Conservation (phyloP, 2,113 vertebrate genomes). For the Noctilio leporinus region DNA sequence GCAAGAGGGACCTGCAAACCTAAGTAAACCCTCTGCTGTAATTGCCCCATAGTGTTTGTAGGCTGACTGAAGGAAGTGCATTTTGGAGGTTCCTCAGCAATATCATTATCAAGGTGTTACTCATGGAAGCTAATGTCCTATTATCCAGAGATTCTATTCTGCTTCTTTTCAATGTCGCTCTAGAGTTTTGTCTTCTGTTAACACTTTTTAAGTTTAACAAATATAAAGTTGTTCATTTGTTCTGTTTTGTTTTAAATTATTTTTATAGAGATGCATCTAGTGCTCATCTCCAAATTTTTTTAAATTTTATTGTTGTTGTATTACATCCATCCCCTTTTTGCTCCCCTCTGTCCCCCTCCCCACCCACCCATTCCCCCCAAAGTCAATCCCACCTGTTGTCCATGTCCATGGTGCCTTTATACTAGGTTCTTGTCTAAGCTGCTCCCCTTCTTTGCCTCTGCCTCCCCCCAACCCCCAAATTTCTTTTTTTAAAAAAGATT, state of each 20-base stretch:
- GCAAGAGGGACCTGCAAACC: background rate
- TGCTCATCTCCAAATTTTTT: slow-evolving; percentile 79
- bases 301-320: too few relatives aligned
- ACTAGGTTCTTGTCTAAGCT: too few relatives aligned
- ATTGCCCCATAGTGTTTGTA: background rate
- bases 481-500: too few relatives aligned
- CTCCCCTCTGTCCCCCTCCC: too few relatives aligned
- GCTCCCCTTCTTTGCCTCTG: too few relatives aligned
- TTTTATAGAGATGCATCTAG: slow-evolving; percentile 86
- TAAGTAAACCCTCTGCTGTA: background rate
- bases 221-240: slow-evolving; percentile 84
- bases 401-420: too few relatives aligned
- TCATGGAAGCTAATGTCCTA: slow-evolving; percentile 91
- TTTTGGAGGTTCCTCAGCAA: slow-evolving; percentile 91
- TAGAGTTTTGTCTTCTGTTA: slow-evolving; percentile 90
- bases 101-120: slow-evolving; percentile 89
- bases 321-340: too few relatives aligned
- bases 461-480: too few relatives aligned
- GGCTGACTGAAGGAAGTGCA: slow-evolving; percentile 88
- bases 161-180: slow-evolving; percentile 91
- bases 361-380: too few relatives aligned
- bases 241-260: too few relatives aligned
- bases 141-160: slow-evolving; percentile 91
- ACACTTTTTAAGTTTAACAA: slow-evolving; percentile 89
- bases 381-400: too few relatives aligned